Evolutionary conservation across 2,113 vertebrate genomes (phyloP), one percentile per base, ranked within the genome.

Genomic region (Rhabdornis inornatus): DNA sequence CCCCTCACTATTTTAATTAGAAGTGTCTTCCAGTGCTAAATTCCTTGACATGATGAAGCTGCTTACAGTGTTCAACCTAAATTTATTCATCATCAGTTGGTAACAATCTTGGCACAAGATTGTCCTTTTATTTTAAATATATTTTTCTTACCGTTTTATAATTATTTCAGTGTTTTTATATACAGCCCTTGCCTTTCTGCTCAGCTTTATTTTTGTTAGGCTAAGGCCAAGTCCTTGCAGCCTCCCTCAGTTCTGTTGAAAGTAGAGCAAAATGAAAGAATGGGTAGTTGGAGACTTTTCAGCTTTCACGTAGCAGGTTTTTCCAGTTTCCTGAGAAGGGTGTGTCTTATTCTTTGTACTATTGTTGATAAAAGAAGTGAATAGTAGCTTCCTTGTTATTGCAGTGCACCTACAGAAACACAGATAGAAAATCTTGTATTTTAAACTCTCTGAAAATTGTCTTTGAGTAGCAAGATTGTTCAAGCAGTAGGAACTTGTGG

Each of bases 251-350:
- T 40, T 82, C 37, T 64, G 56, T 63, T 76, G 72, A 76, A 80
- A 88, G 9, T 11, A 33, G 70, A 92, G 63, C 44, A 66, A 77
- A 89, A 85, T 40, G 70, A 80, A 90, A 64, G 71, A 70, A 60
- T 60, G 61, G 61, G 25, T 86, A 28, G 64, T 78, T 7, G 1
- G 78, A 65, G 83, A 52, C 47, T 85, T 85, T 78, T 50, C 80
- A 88, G 56, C 42, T 75, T 92, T 77, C 71, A 72, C 10, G 2
- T 13, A 95, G 82, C 95, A 94, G 88, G 95, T 97, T 97, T 96
- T 97, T 96, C 96, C 80, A 92, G 95, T 94, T 97, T 55, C 24
- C n/a, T 39, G 27, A 30, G 56, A 63, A 59, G 91, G 92, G 95
- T 90, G 95, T 96, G 96, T 35, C 87, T 72, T 91, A 82, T 30